phyloP scores from a whole-genome alignment of 64 coral and sea anemone species.

The Pocillopora verrucosa region DNA sequence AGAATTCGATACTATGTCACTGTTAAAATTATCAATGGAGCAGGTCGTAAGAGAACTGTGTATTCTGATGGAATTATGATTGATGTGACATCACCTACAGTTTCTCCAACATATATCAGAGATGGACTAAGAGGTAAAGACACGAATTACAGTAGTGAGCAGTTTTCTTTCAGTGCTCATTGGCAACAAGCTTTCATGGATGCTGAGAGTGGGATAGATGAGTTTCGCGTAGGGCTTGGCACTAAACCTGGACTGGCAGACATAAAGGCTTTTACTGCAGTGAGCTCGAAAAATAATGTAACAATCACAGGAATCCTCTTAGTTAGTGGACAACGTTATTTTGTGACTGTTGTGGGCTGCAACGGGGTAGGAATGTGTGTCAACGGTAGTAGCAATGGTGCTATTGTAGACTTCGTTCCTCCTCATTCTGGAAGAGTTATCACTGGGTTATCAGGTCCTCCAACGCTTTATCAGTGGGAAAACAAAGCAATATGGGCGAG shows the following conservation, averaged over 20 bases:
- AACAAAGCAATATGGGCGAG: slow-evolving; percentile 86
- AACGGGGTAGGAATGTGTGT: slow-evolving; percentile 90
- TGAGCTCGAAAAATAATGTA: slow-evolving; percentile 42
- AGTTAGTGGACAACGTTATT: slow-evolving; percentile 78
- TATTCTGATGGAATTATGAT: slow-evolving; percentile 81
- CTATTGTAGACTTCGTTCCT: slow-evolving; percentile 76
- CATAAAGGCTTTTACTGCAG: slow-evolving; percentile 39
- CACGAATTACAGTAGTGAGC: slow-evolving; percentile 61
- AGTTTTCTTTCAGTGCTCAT: slow-evolving; percentile 52
- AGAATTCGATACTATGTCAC: slow-evolving; percentile 80
- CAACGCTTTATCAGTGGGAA: slow-evolving; percentile 73
- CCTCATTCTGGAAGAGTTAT: slow-evolving; percentile 77
- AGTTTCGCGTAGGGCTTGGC: slow-evolving; percentile 75
- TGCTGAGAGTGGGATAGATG: slow-evolving; percentile 61
- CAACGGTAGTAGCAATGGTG: slow-evolving; percentile 85
- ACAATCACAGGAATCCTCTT: slow-evolving; percentile 50
- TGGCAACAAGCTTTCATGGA: slow-evolving; percentile 91
- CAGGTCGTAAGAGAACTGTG: slow-evolving; percentile 61
- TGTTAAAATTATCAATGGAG: slow-evolving; percentile 67
- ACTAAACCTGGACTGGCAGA: slow-evolving; percentile 59
- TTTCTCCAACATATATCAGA: slow-evolving; percentile 63
- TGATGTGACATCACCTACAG: slow-evolving; percentile 66
- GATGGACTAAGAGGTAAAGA: slow-evolving; percentile 71
- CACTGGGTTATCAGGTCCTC: slow-evolving; percentile 70
- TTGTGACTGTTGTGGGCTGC: slow-evolving; percentile 75